Evolutionary conservation across 1,140 invertebrate genomes (phyloP).

Genomic region (Drosophila murphyi): DNA sequence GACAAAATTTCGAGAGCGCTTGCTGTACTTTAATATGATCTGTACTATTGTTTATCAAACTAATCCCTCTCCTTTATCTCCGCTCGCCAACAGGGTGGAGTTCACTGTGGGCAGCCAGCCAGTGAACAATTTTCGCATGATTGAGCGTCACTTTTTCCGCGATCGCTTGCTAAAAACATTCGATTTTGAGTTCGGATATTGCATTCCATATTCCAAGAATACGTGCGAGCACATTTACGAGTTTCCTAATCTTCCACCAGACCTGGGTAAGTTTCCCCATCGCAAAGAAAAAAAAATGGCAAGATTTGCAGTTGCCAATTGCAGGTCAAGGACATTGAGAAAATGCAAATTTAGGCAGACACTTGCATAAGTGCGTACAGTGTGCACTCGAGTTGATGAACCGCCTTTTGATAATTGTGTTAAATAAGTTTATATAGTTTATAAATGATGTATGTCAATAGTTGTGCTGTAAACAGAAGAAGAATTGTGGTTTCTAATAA

Average conservation of each 20-base stretch:
- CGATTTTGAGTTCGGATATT: slow-evolving; percentile 99
- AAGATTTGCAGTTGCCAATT: slow-evolving; percentile 2
- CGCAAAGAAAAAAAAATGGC: not conserved
- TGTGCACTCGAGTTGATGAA: not conserved
- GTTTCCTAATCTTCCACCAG: slow-evolving; percentile 94
- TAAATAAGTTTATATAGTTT: no score
- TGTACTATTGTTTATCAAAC: no score
- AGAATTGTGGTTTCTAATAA: no score
- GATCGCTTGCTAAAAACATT: slow-evolving; percentile 98
- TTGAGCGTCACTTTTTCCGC: slow-evolving; percentile 98
- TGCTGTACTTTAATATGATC: no score
- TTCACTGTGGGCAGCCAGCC: slow-evolving; percentile 97
- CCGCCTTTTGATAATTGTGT: no score
- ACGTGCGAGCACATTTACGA: slow-evolving; percentile 99
- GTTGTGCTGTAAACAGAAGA: no score
- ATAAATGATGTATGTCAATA: no score
- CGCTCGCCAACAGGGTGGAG: slow-evolving; percentile 91
- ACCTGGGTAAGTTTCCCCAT: slow-evolving; percentile 90
- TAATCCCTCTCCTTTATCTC: not conserved
- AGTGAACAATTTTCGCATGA: slow-evolving; percentile 99
- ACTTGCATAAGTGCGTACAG: not conserved
- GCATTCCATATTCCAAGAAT: slow-evolving; percentile 98
- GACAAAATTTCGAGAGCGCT: no score
- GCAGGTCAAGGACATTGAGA: slow-evolving; percentile 17
- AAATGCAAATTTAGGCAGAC: not conserved